phyloP scores from a whole-genome alignment of 2,888 invertebrate genomes.

The Punctoribates punctum region DNA sequence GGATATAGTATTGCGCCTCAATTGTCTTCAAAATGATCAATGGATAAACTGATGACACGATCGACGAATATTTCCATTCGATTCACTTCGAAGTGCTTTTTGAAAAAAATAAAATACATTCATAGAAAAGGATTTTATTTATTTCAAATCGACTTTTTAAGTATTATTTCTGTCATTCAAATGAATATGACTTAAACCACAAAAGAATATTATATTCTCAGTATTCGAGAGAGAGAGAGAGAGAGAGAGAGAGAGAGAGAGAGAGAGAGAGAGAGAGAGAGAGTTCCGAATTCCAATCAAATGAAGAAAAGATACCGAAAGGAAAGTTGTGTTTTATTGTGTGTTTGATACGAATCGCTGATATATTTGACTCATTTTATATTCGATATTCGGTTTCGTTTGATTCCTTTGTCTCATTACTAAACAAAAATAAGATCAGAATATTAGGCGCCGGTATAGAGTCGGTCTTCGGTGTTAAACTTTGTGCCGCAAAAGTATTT shows the following conservation, averaged over 20 bases:
- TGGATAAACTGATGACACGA: slow-evolving; percentile 25
- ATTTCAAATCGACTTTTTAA: slow-evolving; percentile 19
- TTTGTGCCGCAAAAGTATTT: too few species aligned
- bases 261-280: too few species aligned
- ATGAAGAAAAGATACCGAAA: background rate
- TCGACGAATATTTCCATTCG: slow-evolving; percentile 23
- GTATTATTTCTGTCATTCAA: background rate
- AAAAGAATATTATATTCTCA: background rate
- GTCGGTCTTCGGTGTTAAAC: too few species aligned
- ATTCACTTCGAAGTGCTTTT: background rate
- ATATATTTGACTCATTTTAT: slow-evolving; percentile 2
- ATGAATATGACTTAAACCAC: background rate
- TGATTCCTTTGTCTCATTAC: slow-evolving; percentile 6
- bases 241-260: too few species aligned
- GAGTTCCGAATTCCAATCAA: slow-evolving; percentile 11
- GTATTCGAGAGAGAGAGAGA: background rate
- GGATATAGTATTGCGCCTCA: slow-evolving; percentile 35
- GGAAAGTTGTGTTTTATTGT: background rate
- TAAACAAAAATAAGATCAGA: background rate
- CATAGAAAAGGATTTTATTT: background rate
- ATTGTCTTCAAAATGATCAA: slow-evolving; percentile 35
- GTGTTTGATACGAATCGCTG: background rate
- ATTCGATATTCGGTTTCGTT: slow-evolving; percentile 10
- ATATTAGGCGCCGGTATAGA: too few species aligned
- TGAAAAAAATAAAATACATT: background rate